Conservation (phyloP, 2,113 vertebrate genomes). For the Seriola dumerili region DNA sequence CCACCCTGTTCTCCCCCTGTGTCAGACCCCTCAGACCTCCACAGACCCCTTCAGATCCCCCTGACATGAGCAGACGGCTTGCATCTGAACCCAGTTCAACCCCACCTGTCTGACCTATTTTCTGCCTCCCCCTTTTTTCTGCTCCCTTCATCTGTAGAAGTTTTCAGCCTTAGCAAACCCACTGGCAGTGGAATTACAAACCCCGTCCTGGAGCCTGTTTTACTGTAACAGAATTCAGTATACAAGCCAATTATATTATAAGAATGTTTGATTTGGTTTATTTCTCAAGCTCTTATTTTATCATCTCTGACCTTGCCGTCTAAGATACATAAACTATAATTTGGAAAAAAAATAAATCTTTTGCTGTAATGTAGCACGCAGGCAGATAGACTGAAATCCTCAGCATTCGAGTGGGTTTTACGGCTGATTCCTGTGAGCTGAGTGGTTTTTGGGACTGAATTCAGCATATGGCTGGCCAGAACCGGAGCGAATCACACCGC, state of each 20-base stretch:
- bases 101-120: conserved; percentile 83
- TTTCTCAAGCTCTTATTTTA: conserved; percentile 57
- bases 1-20: conserved; percentile 28
- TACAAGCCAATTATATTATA: conserved; percentile 54
- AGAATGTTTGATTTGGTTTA: conserved; percentile 64
- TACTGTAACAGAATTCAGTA: conserved; percentile 49
- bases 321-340: conserved; percentile 55
- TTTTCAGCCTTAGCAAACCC: conserved; percentile 54
- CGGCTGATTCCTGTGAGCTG: conserved; percentile 67
- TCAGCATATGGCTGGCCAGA: conserved; percentile 61
- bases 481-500: conserved; percentile 56
- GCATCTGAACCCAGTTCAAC: conserved; percentile 75
- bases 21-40: conserved; percentile 30
- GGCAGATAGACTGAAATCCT: conserved; percentile 40
- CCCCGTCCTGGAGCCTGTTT: conserved; percentile 47
- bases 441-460: conserved; percentile 68
- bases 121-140: conserved; percentile 40
- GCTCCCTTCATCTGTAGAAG: conserved; percentile 47
- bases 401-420: conserved; percentile 49
- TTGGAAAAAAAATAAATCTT: conserved; percentile 44
- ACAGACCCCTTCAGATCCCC: conserved; percentile 32
- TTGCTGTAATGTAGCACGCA: conserved; percentile 35
- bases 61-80: conserved; percentile 48
- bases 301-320: conserved; percentile 50
- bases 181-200: conserved; percentile 45